Conservation (phyloP, 1,140 invertebrate species). For the Eriocheir sinensis region DNA sequence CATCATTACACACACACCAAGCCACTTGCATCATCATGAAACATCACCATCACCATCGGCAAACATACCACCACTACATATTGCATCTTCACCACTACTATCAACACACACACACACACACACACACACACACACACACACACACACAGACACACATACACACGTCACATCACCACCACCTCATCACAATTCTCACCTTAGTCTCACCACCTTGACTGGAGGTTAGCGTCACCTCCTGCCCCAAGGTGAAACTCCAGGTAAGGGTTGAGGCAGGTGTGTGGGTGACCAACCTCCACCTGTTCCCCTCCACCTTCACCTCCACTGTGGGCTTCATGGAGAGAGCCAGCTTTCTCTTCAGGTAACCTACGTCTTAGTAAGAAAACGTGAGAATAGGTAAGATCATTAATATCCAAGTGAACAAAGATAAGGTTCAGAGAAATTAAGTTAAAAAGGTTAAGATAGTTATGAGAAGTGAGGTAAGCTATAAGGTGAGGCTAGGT, state of each 20-base stretch:
- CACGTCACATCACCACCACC: neutral
- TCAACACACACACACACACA: too few species aligned
- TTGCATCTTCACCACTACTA: neutral
- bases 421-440: too few species aligned
- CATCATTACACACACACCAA: neutral
- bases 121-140: conserved; percentile 56
- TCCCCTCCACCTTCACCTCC: neutral
- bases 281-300: neutral
- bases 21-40: neutral
- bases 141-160: too few species aligned
- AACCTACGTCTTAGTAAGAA: too few species aligned
- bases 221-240: too few species aligned
- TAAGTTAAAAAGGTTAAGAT: neutral
- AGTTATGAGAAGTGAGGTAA: neutral
- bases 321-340: too few species aligned
- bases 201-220: neutral
- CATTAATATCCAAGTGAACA: too few species aligned
- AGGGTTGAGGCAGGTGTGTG: too few species aligned
- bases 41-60: neutral
- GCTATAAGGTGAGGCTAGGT: neutral
- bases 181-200: neutral
- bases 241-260: too few species aligned
- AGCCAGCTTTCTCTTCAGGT: too few species aligned
- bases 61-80: neutral
- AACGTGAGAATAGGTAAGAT: too few species aligned